A percentile compares a stretch with the other conserved stretches of the same genome.
Conservation (phyloP, 1,140 invertebrate genomes). For the Choristoneura fumiferana region DNA sequence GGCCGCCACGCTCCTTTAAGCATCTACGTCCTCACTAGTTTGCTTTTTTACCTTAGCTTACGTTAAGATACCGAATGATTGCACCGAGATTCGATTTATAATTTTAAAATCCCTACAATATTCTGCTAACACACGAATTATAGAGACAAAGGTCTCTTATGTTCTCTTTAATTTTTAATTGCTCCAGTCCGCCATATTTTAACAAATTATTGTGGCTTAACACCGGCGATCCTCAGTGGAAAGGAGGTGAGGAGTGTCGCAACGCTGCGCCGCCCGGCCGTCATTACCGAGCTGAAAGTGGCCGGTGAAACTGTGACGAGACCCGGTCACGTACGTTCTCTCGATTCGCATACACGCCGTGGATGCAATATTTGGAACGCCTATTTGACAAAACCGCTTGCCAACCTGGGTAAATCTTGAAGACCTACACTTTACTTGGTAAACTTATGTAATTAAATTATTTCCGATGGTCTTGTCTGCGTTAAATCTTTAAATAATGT, state of each 20-base stretch:
- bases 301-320: constrained; percentile 19
- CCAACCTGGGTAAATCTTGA: too few species aligned
- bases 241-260: constrained; percentile 23
- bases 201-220: constrained; percentile 4
- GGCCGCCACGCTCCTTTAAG: constrained; percentile 7
- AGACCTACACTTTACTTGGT: too few species aligned
- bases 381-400: not conserved
- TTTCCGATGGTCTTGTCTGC: not conserved
- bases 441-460: too few species aligned
- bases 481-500: constrained; percentile 10
- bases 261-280: constrained; percentile 8
- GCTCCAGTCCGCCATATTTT: too few species aligned
- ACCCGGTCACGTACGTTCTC: constrained; percentile 18
- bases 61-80: too few species aligned
- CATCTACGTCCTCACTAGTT: not conserved
- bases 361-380: not conserved
- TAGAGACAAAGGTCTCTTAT: too few species aligned
- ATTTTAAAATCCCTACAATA: too few species aligned
- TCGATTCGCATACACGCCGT: not conserved
- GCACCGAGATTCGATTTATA: too few species aligned
- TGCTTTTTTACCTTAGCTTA: too few species aligned
- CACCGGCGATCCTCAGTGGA: constrained; percentile 18
- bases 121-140: too few species aligned
- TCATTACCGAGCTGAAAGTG: constrained; percentile 21
- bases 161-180: too few species aligned